These are phyloP conservation scores for Coccyzus lansbergi DNA, from an alignment of 2,797 vertebrate species.

Conservation along the genomic window DNA sequence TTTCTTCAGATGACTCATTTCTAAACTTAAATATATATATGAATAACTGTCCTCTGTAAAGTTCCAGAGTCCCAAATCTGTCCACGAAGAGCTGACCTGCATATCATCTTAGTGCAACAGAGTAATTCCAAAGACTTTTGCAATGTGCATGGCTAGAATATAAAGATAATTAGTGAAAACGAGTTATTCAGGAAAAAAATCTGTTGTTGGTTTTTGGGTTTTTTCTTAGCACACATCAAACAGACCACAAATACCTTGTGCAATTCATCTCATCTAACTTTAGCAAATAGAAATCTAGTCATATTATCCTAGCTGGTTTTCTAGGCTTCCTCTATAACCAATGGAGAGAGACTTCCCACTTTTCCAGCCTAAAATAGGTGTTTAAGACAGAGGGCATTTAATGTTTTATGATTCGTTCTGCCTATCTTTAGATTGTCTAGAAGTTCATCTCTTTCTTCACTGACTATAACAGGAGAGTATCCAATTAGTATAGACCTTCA, in stretches of 20 bases:
- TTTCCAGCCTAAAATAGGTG: slow-evolving; percentile 20
- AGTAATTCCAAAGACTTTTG: background rate
- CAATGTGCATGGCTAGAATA: background rate
- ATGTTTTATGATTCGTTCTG: slow-evolving; percentile 52
- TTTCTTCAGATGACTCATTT: background rate
- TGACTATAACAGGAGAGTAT: slow-evolving; percentile 9
- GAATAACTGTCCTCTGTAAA: background rate
- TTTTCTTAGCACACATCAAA: background rate
- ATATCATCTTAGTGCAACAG: background rate
- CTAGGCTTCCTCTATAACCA: background rate
- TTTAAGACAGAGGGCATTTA: slow-evolving; percentile 36
- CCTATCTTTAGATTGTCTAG: slow-evolving; percentile 49
- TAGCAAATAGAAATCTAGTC: background rate
- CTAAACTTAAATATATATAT: background rate
- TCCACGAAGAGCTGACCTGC: background rate
- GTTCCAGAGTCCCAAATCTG: background rate
- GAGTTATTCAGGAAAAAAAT: background rate
- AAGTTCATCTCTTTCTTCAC: slow-evolving; percentile 11
- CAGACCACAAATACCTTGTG: background rate
- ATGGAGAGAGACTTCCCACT: background rate
- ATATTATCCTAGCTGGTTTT: background rate
- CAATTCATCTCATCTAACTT: background rate
- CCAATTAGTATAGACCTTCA: slow-evolving; percentile 36
- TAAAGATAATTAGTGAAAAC: background rate
- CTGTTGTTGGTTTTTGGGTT: background rate